phyloP scores from a whole-genome alignment of 2,888 invertebrate species.

The Eilema sororculum region DNA sequence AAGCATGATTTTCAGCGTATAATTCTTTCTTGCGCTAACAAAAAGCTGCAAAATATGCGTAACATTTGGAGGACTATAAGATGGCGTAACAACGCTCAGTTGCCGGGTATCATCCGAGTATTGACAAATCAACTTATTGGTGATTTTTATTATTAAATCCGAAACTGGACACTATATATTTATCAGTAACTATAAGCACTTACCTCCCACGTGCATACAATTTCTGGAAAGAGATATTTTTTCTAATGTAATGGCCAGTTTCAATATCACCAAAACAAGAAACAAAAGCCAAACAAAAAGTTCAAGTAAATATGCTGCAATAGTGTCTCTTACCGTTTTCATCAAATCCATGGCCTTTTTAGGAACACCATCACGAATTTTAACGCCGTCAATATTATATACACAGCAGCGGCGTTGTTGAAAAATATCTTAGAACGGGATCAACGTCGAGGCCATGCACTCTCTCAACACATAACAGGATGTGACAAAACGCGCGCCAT shows the following conservation, averaged over 20 bases:
- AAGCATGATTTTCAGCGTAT: constrained; percentile 76
- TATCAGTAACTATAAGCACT: constrained; percentile 79
- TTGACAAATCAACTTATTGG: constrained; percentile 84
- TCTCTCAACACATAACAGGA: constrained; percentile 82
- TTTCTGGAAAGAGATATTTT: constrained; percentile 87
- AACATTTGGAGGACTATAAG: constrained; percentile 84
- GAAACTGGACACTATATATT: constrained; percentile 76
- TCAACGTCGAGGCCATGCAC: constrained; percentile 83
- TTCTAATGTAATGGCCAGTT: constrained; percentile 87
- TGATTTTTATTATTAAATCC: constrained; percentile 70
- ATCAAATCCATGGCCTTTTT: constrained; percentile 88
- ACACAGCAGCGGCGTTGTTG: constrained; percentile 70
- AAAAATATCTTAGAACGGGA: constrained; percentile 78
- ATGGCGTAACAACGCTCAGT: constrained; percentile 87
- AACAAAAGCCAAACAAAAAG: constrained; percentile 86
- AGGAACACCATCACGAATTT: constrained; percentile 86
- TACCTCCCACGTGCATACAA: constrained; percentile 86
- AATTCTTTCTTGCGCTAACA: constrained; percentile 70
- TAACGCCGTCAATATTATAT: constrained; percentile 76
- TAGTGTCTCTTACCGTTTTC: constrained; percentile 85
- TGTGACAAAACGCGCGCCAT: constrained; percentile 84
- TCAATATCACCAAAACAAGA: constrained; percentile 87
- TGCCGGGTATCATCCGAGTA: constrained; percentile 84
- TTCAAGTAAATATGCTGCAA: constrained; percentile 68
- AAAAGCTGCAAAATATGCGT: constrained; percentile 82